Evolutionary conservation across 2,888 invertebrate genomes (phyloP).

Genomic region (Meganola albula): DNA sequence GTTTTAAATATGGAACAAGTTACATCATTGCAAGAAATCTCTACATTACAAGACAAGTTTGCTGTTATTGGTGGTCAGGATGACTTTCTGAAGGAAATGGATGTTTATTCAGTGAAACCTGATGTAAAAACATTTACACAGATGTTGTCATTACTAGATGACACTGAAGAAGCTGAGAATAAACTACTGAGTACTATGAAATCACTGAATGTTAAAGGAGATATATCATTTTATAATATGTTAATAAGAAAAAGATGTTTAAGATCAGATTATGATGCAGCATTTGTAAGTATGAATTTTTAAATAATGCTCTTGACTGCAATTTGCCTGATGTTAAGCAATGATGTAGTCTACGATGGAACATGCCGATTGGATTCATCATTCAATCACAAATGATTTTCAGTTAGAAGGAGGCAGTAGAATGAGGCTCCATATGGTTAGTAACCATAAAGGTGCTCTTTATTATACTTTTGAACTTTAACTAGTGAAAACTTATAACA

Average conservation of each 20-base stretch:
- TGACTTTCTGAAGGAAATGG: slow-evolving; percentile 88
- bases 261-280: slow-evolving; percentile 82
- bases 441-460: too few species aligned
- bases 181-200: slow-evolving; percentile 81
- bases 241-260: slow-evolving; percentile 88
- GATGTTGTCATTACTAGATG: slow-evolving; percentile 84
- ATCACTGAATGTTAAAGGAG: slow-evolving; percentile 78
- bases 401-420: too few species aligned
- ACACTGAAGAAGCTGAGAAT: slow-evolving; percentile 81
- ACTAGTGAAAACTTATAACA: too few species aligned
- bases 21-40: slow-evolving; percentile 76
- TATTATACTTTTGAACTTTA: too few species aligned
- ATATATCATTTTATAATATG: slow-evolving; percentile 91
- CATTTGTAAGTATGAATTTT: slow-evolving; percentile 75
- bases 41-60: slow-evolving; percentile 81
- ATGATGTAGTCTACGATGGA: too few species aligned
- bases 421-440: too few species aligned
- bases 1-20: slow-evolving; percentile 80
- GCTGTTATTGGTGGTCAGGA: slow-evolving; percentile 87
- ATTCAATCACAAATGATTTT: too few species aligned
- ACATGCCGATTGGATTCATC: too few species aligned
- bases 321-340: too few species aligned
- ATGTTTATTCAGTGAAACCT: slow-evolving; percentile 80
- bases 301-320: too few species aligned
- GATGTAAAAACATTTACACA: slow-evolving; percentile 88